Evolutionary conservation across 2,888 invertebrate species (phyloP), one percentile per base, ranked within the genome.

Genomic region (Rhogogaster chlorosoma): DNA sequence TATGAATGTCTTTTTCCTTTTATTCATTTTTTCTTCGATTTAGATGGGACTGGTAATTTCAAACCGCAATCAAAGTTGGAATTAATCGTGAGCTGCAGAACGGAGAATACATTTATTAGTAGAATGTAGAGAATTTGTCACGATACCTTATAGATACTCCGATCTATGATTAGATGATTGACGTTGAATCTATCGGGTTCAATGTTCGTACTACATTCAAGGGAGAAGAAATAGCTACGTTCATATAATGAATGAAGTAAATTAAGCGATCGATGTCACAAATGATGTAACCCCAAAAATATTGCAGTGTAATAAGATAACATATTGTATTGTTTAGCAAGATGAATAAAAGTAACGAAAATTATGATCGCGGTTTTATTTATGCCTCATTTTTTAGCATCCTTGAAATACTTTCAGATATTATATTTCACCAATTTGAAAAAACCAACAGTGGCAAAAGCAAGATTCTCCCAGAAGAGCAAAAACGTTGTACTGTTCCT

Each of bases 241-340:
- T 87, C 89, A 87, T 90, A 89, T 88, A 87, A 88, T 89, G 89
- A 89, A 86, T 88, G 88, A 87, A 89, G 87, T 90, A 89, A 87
- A 87, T 88, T 90, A 90, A 90, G 90, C 67, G 29, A 90, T 90
- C 88, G 89, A 89, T 91, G 91, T 91, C 90, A 90, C 90, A 88
- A 90, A 87, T 90, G 88, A 90, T 91, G 90, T 91, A 90, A 89
- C 89, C 88, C 85, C 85, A 88, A 87, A 88, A 87, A 89, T 89
- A 67, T 67, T 67, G 67, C 67, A 67, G 67, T 67, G 18, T 67
- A 67, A 32, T 32, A 32, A 22, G 9, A 67, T 57, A 57, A 18
- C 67, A 67, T 67, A 67, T 67, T 67, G 67, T 67, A 67, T 67
- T 67, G 32, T 67, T 67, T 32, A 67, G 67, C 36, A 67, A 67